phyloP scores from a whole-genome alignment of 2,888 invertebrate genomes.

The Ophioninae sp. region DNA sequence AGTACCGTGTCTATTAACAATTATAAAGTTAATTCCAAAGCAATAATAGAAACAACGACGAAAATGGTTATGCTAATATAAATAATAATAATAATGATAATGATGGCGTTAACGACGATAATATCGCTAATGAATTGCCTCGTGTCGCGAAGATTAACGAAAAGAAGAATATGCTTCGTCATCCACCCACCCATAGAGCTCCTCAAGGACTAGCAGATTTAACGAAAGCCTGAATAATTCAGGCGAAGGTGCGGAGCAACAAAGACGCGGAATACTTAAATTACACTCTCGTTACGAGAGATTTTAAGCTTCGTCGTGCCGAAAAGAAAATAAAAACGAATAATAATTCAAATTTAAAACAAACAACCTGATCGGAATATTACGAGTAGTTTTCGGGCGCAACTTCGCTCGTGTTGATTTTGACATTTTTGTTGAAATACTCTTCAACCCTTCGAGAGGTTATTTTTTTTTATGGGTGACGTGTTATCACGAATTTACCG shows the following conservation, averaged over 20 bases:
- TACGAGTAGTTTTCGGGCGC: no score
- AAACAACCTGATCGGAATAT: neutral
- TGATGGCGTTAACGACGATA: neutral
- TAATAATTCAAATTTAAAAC: neutral
- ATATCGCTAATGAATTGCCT: slow-evolving; percentile 12
- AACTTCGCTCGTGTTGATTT: no score
- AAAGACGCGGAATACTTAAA: neutral
- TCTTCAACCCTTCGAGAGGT: no score
- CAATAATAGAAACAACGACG: slow-evolving; percentile 70
- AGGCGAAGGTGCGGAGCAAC: slow-evolving; percentile 11
- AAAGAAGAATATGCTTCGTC: slow-evolving; percentile 81
- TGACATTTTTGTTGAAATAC: no score
- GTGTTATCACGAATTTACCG: no score
- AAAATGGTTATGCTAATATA: no score
- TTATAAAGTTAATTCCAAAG: slow-evolving; percentile 71
- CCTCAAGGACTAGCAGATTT: neutral
- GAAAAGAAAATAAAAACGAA: slow-evolving; percentile 11
- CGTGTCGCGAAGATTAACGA: slow-evolving; percentile 74
- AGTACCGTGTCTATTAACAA: slow-evolving; percentile 81
- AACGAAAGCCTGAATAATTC: slow-evolving; percentile 31
- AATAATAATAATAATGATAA: slow-evolving; percentile 1
- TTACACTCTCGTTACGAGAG: slow-evolving; percentile 30
- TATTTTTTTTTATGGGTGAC: no score
- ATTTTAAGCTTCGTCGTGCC: neutral
- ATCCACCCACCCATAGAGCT: slow-evolving; percentile 57